Evolutionary conservation across 2,113 vertebrate species (phyloP), one percentile per base, ranked within the genome.

Genomic region (Ictidomys tridecemlineatus): DNA sequence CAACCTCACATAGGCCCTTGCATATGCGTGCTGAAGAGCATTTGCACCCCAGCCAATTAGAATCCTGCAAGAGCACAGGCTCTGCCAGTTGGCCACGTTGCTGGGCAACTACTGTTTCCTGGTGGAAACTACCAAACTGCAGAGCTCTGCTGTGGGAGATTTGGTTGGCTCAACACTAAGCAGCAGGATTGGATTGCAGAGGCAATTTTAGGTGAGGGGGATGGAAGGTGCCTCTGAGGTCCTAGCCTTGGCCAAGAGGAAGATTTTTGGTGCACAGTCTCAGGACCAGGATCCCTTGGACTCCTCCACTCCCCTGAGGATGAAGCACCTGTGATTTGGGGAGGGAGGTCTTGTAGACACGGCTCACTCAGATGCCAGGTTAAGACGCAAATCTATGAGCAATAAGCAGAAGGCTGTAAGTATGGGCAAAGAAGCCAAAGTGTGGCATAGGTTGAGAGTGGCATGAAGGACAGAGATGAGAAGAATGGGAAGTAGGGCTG

Each of bases 321-420:
- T 98, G 74, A 97, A 97, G 56, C 87, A 98, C 8, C 98, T 42
- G 32, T 98, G 98, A 34, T 1, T 0, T 61, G 2, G 56, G 63
- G 37, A 5, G 37, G 8, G 17, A 4, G 14, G 53, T 0, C 9
- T 6, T 12, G 20, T 3, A 2, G 97, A 96, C 56, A 97, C 97
- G 8, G 70, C 98, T 3, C 98, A 93, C 10, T 28, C 0, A 98
- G 99, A 22, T 99, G 99, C 85, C 98, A 99, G 24, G 77, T 99
- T 99, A 98, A 65, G 98, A 53, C 56, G 98, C 76, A 99, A 99
- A 99, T 30, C 97, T 99, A 8, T 94, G 99, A 37, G 22, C 58
- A 99, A 99, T 89, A 98, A 99, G 34, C 99, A 99, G 97, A 99
- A 99, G 22, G 99, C 99, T 82, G 99, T 99, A 88, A 61, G 58